Evolutionary conservation across 2,113 vertebrate species (phyloP), one percentile per base, ranked within the genome.

Genomic region (Sialia sialis): DNA sequence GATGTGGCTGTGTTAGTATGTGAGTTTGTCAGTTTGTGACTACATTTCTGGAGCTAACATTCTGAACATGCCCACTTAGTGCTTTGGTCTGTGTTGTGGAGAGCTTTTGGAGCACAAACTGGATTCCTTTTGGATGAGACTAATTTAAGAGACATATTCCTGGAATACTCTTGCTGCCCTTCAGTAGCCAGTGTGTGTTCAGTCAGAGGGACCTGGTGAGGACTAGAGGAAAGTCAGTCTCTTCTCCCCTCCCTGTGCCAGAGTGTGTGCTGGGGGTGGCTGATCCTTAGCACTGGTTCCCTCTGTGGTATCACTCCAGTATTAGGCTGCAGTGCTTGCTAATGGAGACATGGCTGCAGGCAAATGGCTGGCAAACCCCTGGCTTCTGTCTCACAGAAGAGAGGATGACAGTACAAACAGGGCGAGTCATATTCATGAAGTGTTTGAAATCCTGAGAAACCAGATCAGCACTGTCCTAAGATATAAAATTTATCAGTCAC

Each of bases 101-200:
- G 76, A 80, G 58, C 19, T 72, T 93, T 93, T 94, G 82, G 63
- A 96, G 75, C 22, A 62, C 67, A 62, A 46, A 51, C 44, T 49
- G 49, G 54, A 87, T 95, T 94, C 84, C 67, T 93, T 93, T 90
- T 64, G 41, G 15, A 73, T 94, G 87, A 93, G 49, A 79, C 30
- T 67, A 30, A 60, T 72, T 27, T 26, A 44, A 67, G 69, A 80
- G 60, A n/a, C 2, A 1, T 63, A 32, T 91, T 96, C 87, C 52
- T 96, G 81, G 84, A 94, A 73, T 87, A 49, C 62, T 68, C 6
- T 41, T 34, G 3, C 0, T 56, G 74, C 27, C 18, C 39, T 84
- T 46, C 18, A 38, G 41, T 56, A 76, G 73, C 29, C 2, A 2
- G 16, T 26, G n/a, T 84, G 18, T 3, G 0, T 19, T 91, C 15